A percentile compares a stretch with the other conserved stretches of the same genome.
Conservation (phyloP, 2,797 vertebrate species). For the Aphelocoma californica region DNA sequence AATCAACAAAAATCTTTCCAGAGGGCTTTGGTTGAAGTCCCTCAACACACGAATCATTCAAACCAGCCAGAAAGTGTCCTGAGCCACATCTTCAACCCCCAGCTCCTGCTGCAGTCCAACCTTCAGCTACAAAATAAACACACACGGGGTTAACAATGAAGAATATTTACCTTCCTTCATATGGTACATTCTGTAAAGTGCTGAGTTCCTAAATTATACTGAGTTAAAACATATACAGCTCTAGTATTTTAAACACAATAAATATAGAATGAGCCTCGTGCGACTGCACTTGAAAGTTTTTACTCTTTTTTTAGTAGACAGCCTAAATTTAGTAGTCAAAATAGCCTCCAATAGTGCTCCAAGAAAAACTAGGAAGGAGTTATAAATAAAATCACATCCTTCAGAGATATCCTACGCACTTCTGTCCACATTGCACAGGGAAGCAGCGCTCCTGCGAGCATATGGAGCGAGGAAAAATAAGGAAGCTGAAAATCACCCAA, state of each 20-base stretch:
- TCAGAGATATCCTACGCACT: neutral
- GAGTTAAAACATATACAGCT: neutral
- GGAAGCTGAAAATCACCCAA: constrained; percentile 46
- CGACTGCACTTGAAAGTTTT: constrained; percentile 26
- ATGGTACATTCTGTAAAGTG: constrained; percentile 47
- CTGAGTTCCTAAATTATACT: neutral
- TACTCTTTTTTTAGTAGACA: constrained; percentile 23
- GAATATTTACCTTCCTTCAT: constrained; percentile 50
- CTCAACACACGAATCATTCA: neutral
- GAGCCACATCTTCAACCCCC: neutral
- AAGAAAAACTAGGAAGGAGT: constrained; percentile 16
- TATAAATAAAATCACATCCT: constrained; percentile 48
- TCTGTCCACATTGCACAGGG: neutral
- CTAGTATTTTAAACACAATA: constrained; percentile 37
- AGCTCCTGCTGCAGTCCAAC: neutral
- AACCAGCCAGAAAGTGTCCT: neutral
- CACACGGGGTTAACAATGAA: neutral
- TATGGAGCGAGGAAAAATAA: neutral
- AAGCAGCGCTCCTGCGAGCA: neutral
- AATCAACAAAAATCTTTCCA: neutral
- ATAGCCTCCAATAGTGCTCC: neutral
- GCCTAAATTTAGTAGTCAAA: constrained; percentile 38
- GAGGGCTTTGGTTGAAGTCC: neutral
- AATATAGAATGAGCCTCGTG: constrained; percentile 37
- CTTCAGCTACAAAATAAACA: constrained; percentile 22